These are phyloP conservation scores for Mesorhabditis sp. DNA, from an alignment of 2,888 invertebrate genomes.

Conservation along the genomic window DNA sequence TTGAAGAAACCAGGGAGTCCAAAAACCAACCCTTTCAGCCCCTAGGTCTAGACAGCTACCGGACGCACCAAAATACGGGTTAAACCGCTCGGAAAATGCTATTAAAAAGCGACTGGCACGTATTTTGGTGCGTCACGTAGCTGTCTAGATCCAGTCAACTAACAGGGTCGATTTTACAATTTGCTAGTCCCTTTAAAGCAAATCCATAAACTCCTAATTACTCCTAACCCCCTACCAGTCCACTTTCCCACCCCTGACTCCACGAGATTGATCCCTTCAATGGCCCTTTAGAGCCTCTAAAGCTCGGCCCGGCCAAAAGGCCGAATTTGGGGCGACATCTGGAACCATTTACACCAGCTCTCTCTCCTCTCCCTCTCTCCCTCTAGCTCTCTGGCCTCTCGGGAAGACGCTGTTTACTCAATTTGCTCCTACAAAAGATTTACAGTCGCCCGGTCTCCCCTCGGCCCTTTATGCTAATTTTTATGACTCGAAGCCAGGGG, in stretches of 20 bases:
- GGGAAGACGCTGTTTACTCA: not conserved
- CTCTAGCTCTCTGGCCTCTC: not conserved
- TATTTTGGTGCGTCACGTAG: too few species aligned
- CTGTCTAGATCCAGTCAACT: too few species aligned
- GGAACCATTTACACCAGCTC: not conserved
- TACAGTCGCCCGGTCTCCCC: not conserved
- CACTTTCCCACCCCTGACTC: not conserved
- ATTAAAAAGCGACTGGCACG: too few species aligned
- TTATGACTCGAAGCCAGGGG: not conserved
- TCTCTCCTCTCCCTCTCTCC: too few species aligned
- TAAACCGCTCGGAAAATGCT: too few species aligned
- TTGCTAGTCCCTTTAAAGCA: too few species aligned
- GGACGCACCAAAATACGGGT: too few species aligned
- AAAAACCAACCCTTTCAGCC: too few species aligned
- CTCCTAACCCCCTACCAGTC: not conserved
- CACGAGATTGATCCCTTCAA: not conserved
- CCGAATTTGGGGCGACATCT: not conserved
- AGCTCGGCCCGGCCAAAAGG: too few species aligned
- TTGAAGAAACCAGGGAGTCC: too few species aligned
- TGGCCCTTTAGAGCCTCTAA: not conserved
- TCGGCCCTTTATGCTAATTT: conserved; percentile 2
- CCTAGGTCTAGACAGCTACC: too few species aligned
- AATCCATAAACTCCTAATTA: not conserved
- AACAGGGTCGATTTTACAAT: too few species aligned
- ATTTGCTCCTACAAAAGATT: conserved; percentile 4